Percentiles rank a stretch among this genome's conserved stretches.
Conservation (phyloP, 2,888 invertebrate genomes). For the Mesodorylaimus sp. region DNA sequence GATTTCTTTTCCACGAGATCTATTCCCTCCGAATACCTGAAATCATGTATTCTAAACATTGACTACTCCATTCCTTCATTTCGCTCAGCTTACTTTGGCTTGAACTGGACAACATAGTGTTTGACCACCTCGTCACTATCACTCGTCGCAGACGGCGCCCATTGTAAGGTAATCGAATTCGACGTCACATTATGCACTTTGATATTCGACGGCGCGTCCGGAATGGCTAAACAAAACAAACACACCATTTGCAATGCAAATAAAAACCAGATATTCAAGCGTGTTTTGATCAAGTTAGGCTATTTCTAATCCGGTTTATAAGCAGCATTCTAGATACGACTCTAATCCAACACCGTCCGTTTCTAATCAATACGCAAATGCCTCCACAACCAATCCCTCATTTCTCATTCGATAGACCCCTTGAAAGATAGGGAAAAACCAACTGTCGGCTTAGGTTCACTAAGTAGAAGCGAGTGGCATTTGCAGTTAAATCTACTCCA, state of each 20-base stretch:
- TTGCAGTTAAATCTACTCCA: too few relatives aligned
- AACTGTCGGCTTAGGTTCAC: too few relatives aligned
- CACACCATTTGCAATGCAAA: not conserved
- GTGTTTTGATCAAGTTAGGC: too few relatives aligned
- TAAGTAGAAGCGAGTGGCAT: too few relatives aligned
- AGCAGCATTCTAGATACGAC: too few relatives aligned
- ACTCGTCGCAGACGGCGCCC: conserved; percentile 50
- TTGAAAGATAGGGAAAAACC: too few relatives aligned
- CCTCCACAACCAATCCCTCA: too few relatives aligned
- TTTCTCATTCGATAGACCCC: too few relatives aligned
- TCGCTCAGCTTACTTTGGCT: conserved; percentile 58
- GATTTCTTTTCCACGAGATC: conserved; percentile 70
- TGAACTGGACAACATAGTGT: conserved; percentile 89
- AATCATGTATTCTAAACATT: not conserved
- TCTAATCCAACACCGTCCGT: too few relatives aligned
- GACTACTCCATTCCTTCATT: not conserved
- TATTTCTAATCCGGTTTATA: too few relatives aligned
- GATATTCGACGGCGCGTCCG: conserved; percentile 71
- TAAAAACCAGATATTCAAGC: too few relatives aligned
- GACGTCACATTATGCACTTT: conserved; percentile 80
- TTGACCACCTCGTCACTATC: conserved; percentile 47
- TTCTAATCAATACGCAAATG: too few relatives aligned
- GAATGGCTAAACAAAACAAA: conserved; percentile 49
- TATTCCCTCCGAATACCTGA: conserved; percentile 14
- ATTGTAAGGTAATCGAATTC: conserved; percentile 70